Evolutionary conservation across 53 echinoderm and acorn worm genomes (phyloP).

Genomic region (Stichopus horrens): DNA sequence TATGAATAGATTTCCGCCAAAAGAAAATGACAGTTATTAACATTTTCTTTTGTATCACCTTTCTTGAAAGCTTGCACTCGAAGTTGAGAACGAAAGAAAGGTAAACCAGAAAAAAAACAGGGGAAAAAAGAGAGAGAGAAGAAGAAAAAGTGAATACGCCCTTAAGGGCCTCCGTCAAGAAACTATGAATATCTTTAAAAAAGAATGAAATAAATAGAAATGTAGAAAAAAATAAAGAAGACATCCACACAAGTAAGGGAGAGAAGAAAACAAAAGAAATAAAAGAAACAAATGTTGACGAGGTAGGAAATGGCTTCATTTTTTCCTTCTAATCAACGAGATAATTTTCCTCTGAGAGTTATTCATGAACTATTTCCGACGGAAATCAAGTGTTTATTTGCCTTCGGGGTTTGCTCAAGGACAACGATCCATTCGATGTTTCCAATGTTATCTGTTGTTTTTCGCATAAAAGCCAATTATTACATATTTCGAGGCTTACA

Average conservation of each 20-base stretch:
- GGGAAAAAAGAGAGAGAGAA: neutral
- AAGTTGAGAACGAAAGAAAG: too few relatives aligned
- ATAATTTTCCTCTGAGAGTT: conserved; percentile 13
- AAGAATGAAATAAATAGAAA: neutral
- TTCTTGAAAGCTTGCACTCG: neutral
- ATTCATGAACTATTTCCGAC: conserved; percentile 42
- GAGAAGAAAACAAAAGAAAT: neutral
- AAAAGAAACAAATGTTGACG: neutral
- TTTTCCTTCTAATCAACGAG: neutral
- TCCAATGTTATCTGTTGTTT: neutral
- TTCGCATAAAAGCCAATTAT: neutral
- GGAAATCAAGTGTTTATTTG: conserved; percentile 39
- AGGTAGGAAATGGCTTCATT: conserved; percentile 32
- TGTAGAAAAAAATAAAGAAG: too few relatives aligned
- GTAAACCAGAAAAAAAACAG: too few relatives aligned
- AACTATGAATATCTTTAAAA: conserved; percentile 18
- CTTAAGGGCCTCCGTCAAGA: neutral
- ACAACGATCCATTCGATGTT: neutral
- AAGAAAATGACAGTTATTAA: conserved; percentile 45
- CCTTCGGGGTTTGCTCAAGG: neutral
- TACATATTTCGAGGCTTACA: neutral
- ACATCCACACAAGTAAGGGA: neutral
- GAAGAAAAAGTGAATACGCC: neutral
- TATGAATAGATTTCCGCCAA: conserved; percentile 37
- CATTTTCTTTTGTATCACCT: conserved; percentile 12